Conservation (phyloP, 2,888 invertebrate species). For the Drosophila subsilvestris region DNA sequence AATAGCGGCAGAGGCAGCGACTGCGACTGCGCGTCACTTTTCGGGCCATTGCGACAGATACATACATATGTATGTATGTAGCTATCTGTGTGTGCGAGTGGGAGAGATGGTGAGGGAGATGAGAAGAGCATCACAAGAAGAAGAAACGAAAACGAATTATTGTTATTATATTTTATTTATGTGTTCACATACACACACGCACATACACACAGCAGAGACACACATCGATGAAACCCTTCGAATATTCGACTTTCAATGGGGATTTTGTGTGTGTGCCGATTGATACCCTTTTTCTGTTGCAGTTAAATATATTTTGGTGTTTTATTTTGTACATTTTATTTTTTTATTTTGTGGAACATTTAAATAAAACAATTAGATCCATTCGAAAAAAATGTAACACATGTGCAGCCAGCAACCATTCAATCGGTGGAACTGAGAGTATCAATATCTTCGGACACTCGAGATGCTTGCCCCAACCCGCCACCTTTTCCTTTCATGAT, state of each 20-base stretch:
- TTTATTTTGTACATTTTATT: too few species aligned
- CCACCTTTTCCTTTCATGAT: not conserved
- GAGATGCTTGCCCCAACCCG: too few species aligned
- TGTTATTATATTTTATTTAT: conserved; percentile 43
- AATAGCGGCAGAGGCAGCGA: conserved; percentile 42
- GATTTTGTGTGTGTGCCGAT: conserved; percentile 34
- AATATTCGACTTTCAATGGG: conserved; percentile 34
- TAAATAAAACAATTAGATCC: too few species aligned
- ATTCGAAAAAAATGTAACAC: not conserved
- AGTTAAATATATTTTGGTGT: too few species aligned
- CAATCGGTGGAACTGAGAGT: not conserved
- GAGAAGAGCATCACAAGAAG: conserved; percentile 6
- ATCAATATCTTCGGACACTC: not conserved
- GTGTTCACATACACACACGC: not conserved
- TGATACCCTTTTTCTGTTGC: conserved; percentile 22
- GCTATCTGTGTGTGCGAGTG: conserved; percentile 20
- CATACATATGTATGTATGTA: too few species aligned
- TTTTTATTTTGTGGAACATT: too few species aligned
- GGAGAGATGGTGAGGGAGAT: conserved; percentile 17
- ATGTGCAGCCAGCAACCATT: not conserved
- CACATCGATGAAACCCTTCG: conserved; percentile 58
- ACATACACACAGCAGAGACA: not conserved
- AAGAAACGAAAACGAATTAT: conserved; percentile 30
- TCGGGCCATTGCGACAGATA: not conserved
- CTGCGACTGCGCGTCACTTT: not conserved